phyloP scores from a whole-genome alignment of 2,113 vertebrate genomes.

The Entelurus aequoreus region DNA sequence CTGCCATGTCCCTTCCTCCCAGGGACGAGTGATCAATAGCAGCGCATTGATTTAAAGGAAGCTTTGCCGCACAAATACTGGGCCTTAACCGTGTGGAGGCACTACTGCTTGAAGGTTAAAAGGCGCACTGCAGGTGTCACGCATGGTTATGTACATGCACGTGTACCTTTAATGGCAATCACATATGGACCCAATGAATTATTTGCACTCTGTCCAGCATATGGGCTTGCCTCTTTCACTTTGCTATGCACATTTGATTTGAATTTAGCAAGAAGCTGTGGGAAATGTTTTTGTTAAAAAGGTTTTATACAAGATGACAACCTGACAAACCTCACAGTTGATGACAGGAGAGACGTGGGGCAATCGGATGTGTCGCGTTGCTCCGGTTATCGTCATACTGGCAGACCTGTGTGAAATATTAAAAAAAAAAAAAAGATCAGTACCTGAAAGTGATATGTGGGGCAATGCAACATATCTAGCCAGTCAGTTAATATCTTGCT shows the following conservation, averaged over 20 bases:
- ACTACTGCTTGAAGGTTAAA: constrained; percentile 39
- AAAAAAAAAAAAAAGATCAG: constrained; percentile 17
- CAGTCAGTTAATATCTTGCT: too few relatives aligned
- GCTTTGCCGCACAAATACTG: constrained; percentile 13
- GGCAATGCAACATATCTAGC: constrained; percentile 11
- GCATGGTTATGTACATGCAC: neutral
- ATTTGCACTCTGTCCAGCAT: constrained; percentile 12
- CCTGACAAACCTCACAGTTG: constrained; percentile 6
- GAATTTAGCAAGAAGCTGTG: neutral
- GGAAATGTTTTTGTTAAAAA: neutral
- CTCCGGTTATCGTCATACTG: constrained; percentile 35
- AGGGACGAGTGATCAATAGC: constrained; percentile 63
- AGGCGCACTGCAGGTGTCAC: constrained; percentile 15
- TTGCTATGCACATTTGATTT: constrained; percentile 22
- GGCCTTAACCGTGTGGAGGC: constrained; percentile 27
- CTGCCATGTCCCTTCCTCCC: constrained; percentile 58
- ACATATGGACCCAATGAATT: constrained; percentile 22
- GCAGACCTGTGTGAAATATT: constrained; percentile 17
- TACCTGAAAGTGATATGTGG: constrained; percentile 13
- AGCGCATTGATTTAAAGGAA: constrained; percentile 42
- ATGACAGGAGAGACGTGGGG: constrained; percentile 38
- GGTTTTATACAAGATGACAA: neutral
- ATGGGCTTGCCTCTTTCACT: constrained; percentile 2
- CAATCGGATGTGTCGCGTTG: constrained; percentile 34
- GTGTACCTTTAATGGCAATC: constrained; percentile 3